phyloP scores from a whole-genome alignment of 2,113 vertebrate genomes.

The Pterocles orientalis region DNA sequence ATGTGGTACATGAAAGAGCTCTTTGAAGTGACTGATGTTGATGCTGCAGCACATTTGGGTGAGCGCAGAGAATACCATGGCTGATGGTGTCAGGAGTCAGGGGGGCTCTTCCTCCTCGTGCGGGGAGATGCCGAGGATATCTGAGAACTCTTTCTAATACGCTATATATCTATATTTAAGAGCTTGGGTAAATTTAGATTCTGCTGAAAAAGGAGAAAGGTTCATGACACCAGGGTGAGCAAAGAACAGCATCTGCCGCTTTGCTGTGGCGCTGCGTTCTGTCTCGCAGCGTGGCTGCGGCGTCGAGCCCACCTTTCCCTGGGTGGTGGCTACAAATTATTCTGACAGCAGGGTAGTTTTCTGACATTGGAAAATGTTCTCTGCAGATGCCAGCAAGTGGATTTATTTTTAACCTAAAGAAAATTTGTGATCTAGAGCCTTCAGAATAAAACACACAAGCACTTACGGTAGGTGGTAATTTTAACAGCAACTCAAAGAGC shows the following conservation, averaged over 20 bases:
- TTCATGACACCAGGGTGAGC: not conserved
- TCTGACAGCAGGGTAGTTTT: not conserved
- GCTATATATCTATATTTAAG: not conserved
- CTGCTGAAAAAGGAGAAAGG: not conserved
- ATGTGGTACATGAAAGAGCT: constrained; percentile 65
- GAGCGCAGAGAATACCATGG: not conserved
- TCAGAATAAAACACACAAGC: not conserved
- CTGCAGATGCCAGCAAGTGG: not conserved
- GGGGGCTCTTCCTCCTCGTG: not conserved
- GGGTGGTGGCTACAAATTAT: constrained; percentile 1
- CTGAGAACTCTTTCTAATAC: not conserved
- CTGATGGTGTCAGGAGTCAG: not conserved
- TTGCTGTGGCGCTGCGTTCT: not conserved
- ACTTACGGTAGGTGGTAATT: not conserved
- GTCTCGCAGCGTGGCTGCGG: fast-evolving
- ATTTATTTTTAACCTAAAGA: not conserved
- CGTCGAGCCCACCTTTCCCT: not conserved
- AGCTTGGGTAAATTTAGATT: not conserved
- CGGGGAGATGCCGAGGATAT: not conserved
- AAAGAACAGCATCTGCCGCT: not conserved
- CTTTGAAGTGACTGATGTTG: constrained; percentile 70
- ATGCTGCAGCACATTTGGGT: constrained; percentile 33
- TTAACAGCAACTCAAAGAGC: not conserved
- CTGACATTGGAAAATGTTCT: not conserved
- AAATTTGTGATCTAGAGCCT: not conserved